A percentile compares a stretch with the other conserved stretches of the same genome.
Evolutionary conservation across 2,888 invertebrate species (phyloP).

Genomic region (Hanleya hanleyi): DNA sequence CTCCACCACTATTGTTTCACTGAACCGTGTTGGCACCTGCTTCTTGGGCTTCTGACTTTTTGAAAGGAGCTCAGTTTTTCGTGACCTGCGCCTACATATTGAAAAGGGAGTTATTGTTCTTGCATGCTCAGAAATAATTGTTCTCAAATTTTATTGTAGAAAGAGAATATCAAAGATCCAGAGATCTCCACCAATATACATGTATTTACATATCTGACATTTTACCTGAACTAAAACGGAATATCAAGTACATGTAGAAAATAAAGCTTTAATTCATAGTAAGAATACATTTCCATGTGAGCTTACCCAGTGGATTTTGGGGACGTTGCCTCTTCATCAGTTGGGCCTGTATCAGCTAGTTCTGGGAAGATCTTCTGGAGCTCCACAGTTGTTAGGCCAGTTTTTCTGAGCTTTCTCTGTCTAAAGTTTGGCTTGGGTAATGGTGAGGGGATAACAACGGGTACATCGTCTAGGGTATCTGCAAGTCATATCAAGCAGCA

Average conservation of each 20-base stretch:
- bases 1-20: conserved; percentile 68
- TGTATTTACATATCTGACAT: no score
- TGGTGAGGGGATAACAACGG: not conserved
- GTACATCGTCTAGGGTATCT: not conserved
- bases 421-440: conserved; percentile 62
- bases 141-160: no score
- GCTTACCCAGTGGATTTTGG: conserved; percentile 3
- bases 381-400: conserved; percentile 71
- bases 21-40: conserved; percentile 43
- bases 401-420: conserved; percentile 68
- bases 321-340: conserved; percentile 3
- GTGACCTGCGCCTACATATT: conserved; percentile 47
- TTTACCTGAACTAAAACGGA: no score
- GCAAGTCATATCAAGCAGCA: not conserved
- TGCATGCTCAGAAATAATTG: no score
- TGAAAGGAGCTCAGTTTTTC: conserved; percentile 61
- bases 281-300: no score
- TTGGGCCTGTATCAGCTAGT: conserved; percentile 31
- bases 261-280: no score
- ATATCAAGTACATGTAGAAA: no score
- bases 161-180: no score
- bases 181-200: no score
- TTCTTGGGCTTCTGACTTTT: conserved; percentile 51
- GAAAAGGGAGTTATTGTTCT: not conserved
- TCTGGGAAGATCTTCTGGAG: conserved; percentile 71